Percentiles rank a stretch among this genome's conserved stretches.
These are phyloP conservation scores for Alviniconcha marisindica DNA, from an alignment of 1,140 invertebrate species.

Conservation along the genomic window DNA sequence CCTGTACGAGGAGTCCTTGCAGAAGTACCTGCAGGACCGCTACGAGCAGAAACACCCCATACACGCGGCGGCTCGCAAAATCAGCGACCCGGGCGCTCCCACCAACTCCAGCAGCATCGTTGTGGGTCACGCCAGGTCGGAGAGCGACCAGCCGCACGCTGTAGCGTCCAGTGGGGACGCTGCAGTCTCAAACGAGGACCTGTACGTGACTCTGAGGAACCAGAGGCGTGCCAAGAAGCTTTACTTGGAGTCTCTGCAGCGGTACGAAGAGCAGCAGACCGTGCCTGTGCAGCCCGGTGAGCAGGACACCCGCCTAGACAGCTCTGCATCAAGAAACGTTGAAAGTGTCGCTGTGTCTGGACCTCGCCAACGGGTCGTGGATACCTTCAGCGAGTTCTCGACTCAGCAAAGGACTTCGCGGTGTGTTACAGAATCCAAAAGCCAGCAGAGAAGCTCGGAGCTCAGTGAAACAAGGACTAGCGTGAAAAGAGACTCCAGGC, in stretches of 20 bases:
- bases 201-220: conserved; percentile 42
- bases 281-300: too few relatives aligned
- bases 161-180: not conserved
- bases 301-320: too few relatives aligned
- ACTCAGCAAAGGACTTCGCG: not conserved
- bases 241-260: conserved; percentile 56
- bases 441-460: not conserved
- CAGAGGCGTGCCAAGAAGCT: conserved; percentile 49
- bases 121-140: not conserved
- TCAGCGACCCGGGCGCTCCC: conserved; percentile 8
- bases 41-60: conserved; percentile 50
- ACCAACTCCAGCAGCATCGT: not conserved
- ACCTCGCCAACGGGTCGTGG: too few relatives aligned
- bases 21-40: conserved; percentile 62
- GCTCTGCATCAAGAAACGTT: not conserved
- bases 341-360: not conserved
- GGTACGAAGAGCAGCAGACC: conserved; percentile 51
- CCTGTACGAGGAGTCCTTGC: conserved; percentile 76
- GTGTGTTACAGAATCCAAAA: not conserved
- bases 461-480: conserved; percentile 22
- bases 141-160: too few relatives aligned
- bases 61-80: not conserved
- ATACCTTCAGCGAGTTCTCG: too few relatives aligned
- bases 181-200: conserved; percentile 31
- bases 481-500: conserved; percentile 1